Percentiles rank a stretch among this genome's conserved stretches.
These are phyloP conservation scores for Schizopygopsis pylzovi DNA, from an alignment of 2,797 vertebrate genomes.

Conservation along the genomic window DNA sequence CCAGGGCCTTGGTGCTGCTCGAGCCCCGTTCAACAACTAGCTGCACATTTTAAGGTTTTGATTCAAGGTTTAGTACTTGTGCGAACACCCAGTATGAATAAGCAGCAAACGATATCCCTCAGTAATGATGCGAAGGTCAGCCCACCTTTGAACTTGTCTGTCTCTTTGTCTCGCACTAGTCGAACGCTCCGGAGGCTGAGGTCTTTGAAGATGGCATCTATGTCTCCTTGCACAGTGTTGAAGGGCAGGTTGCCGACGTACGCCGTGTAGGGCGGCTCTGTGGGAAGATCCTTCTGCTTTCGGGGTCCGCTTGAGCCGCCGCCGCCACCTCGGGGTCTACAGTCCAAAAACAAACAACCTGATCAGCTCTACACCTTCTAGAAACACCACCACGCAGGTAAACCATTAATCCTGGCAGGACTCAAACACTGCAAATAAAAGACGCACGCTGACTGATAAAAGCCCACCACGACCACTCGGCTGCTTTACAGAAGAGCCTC, in stretches of 20 bases:
- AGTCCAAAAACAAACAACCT: slow-evolving; percentile 22
- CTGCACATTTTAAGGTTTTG: background rate
- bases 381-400: background rate
- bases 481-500: background rate
- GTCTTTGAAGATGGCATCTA: slow-evolving; percentile 97
- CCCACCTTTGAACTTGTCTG: slow-evolving; percentile 99
- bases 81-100: background rate
- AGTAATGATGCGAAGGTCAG: background rate
- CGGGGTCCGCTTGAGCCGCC: slow-evolving; percentile 82
- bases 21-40: background rate
- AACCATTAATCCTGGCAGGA: too few relatives aligned
- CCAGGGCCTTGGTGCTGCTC: background rate
- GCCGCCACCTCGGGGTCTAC: slow-evolving; percentile 66
- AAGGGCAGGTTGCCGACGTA: slow-evolving; percentile 97
- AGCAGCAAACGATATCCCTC: background rate
- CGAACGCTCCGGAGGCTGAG: slow-evolving; percentile 92
- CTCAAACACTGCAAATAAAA: background rate
- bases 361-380: background rate
- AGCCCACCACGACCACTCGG: background rate
- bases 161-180: slow-evolving; percentile 98
- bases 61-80: background rate
- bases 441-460: background rate
- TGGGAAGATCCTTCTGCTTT: slow-evolving; percentile 95
- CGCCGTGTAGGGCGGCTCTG: slow-evolving; percentile 96
- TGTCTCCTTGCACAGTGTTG: slow-evolving; percentile 97